Base-by-base conservation (phyloP, 2,113 vertebrate genomes). In the Chionis minor region DNA sequence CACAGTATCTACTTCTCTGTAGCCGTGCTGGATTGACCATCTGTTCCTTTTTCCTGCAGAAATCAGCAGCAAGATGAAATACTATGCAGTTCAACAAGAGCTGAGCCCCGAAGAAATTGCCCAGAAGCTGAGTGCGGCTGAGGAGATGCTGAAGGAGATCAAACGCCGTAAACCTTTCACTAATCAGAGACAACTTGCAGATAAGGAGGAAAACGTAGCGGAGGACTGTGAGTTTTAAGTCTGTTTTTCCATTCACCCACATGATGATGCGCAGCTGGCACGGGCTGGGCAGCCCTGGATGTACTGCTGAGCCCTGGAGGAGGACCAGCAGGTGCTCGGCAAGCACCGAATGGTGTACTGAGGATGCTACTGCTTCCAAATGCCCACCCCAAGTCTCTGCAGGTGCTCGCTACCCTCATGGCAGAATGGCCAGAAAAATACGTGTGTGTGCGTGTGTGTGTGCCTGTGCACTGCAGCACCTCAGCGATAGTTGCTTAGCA, bases 21-120 rank as follows among this genome's bases (percentile, higher is more conserved):
- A 92, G 40, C 21, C 59, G 20, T 14, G 33, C 44, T 55, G 72
- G 66, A 78, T 63, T 35, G 4, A 75, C 73, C 78, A 94, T 89
- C 8, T 93, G 47, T 45, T 96, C 72, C 65, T 74, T 84, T 91
- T 49, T 81, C 93, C 73, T 51, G 15, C 97, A 99, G 99, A 99
- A 96, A 99, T 99, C 97, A 98, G 98, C 95, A 98, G 96, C 49
- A 99, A 99, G 94, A 98, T 99, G 98, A 97, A 98, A 72, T 98
- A 98, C 80, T 99, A 99, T 54, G 98, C 98, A 38, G 88, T 98
- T 54, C 97, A 99, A 32, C 98, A 98, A 94, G 98, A 99, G 9
- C 92, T 99, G 84, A 98, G 98, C 74, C 97, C 98, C 18, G 98
- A 98, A 78, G 97, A 99, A 92, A 97, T 98, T 77, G 80, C 94